Base-by-base conservation (phyloP, 2,797 vertebrate species). In the Synaphobranchus kaupii region DNA sequence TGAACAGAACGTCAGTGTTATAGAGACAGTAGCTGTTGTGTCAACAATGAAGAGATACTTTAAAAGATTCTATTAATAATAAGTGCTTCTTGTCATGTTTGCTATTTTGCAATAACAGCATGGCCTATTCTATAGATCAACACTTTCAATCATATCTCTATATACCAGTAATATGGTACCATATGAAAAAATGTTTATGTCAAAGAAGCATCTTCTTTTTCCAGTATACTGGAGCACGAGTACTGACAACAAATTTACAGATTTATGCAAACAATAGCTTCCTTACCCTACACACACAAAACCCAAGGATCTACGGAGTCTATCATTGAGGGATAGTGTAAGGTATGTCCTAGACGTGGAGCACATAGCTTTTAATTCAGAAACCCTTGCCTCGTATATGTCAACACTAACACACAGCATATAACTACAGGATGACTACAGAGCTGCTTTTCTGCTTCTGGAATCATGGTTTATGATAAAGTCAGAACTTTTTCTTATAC, bases 401-500 rank as follows among this genome's bases (percentile, higher is more conserved):
- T 63, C 12, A 90, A 89, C 92, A 90, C 86, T 88, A 28, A 47
- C 44, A 25, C 15, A 17, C 68, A 91, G 89, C 34, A 89, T 78
- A 50, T 58, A 94, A 90, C 90, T 91, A 88, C 44, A 63, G 73
- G 81, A 86, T 81, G 7, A 60, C 56, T n/a, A 63, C 52, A 28
- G 17, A 83, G 28, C 15, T 68, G 25, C 78, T 17, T 25, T 52
- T 63, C 76, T 13, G 22, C 68, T 81, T 52, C 58, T 25, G 28
- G 12, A 63, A 20, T 34, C 31, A 28, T 20, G 47, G 73, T 84
- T 83, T 88, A 91, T 84, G 88, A 90, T 90, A 91, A 83, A 58
- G 22, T 44, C 50, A 66, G n/a, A 91, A 92, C 92, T 50, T 91
- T 87, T 91, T 91, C 86, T 87, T n/a, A n/a, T 50, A 20, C 48